Evolutionary conservation across 1,140 invertebrate species (phyloP).

Genomic region (Amphibalanus amphitrite): DNA sequence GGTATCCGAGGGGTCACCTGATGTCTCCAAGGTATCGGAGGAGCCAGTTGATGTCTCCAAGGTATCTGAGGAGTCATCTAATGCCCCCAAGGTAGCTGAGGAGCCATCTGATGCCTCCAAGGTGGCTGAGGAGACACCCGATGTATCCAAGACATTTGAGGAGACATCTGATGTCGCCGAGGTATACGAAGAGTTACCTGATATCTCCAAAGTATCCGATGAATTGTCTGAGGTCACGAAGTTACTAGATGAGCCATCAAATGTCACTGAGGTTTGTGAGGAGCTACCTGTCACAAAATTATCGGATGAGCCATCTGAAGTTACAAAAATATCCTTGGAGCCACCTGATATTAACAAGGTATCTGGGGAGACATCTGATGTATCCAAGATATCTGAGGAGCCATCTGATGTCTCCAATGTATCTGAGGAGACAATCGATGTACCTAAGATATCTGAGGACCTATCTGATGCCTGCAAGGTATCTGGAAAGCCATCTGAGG

Average conservation of each 20-base stretch:
- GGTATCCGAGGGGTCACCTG: not conserved
- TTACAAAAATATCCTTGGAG: not conserved
- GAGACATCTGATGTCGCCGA: constrained; percentile 12
- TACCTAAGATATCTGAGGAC: no score
- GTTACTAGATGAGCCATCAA: no score
- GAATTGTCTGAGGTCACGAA: constrained; percentile 12
- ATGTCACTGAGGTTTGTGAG: constrained; percentile 12
- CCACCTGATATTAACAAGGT: no score
- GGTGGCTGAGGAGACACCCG: constrained; percentile 16
- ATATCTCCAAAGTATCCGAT: constrained; percentile 11
- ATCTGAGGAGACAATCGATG: no score
- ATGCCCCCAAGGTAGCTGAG: constrained; percentile 11
- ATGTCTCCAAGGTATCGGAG: constrained; percentile 11
- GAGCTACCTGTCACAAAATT: constrained; percentile 6
- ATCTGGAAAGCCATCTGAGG: not conserved
- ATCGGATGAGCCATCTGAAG: no score
- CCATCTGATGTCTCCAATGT: no score
- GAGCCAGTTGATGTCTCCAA: constrained; percentile 10
- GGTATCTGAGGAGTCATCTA: constrained; percentile 6
- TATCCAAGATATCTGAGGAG: no score
- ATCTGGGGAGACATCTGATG: no score
- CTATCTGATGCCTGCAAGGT: not conserved
- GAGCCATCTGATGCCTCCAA: constrained; percentile 17
- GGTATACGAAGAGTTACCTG: constrained; percentile 7
- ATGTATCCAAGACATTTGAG: no score